phyloP scores from a whole-genome alignment of 2,888 invertebrate species.

The Nemotelus nigrinus region DNA sequence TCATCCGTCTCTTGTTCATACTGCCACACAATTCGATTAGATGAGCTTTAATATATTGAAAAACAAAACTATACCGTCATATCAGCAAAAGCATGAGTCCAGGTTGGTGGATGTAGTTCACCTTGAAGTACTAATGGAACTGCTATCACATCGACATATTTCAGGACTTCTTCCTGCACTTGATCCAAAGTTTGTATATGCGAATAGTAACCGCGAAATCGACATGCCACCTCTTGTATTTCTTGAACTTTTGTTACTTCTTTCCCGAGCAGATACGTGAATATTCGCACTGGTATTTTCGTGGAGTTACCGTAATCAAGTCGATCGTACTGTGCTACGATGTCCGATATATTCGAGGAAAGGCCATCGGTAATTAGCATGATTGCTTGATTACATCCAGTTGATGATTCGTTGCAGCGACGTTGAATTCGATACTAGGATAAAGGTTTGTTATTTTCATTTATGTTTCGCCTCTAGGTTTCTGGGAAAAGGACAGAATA shows the following conservation, averaged over 20 bases:
- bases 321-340: constrained; percentile 84
- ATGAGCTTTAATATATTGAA: neutral
- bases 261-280: constrained; percentile 94
- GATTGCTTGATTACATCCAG: constrained; percentile 92
- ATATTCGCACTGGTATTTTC: constrained; percentile 86
- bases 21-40: constrained; percentile 38
- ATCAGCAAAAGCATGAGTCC: constrained; percentile 95
- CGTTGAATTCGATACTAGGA: constrained; percentile 67
- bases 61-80: constrained; percentile 71
- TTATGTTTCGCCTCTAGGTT: too few relatives aligned
- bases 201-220: constrained; percentile 93
- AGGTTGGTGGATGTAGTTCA: constrained; percentile 82
- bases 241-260: constrained; percentile 91
- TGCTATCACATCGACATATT: constrained; percentile 95
- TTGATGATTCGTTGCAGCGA: constrained; percentile 67
- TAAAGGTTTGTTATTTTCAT: too few relatives aligned
- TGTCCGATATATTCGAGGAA: constrained; percentile 85
- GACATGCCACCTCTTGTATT: constrained; percentile 94
- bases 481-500: too few relatives aligned
- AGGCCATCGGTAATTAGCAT: constrained; percentile 98
- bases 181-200: constrained; percentile 96
- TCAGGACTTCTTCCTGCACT: constrained; percentile 93
- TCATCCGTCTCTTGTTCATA: constrained; percentile 41
- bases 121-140: constrained; percentile 82
- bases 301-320: constrained; percentile 71